These are phyloP conservation scores for Pheucticus melanocephalus DNA, from an alignment of 2,113 vertebrate species.

Conservation along the genomic window DNA sequence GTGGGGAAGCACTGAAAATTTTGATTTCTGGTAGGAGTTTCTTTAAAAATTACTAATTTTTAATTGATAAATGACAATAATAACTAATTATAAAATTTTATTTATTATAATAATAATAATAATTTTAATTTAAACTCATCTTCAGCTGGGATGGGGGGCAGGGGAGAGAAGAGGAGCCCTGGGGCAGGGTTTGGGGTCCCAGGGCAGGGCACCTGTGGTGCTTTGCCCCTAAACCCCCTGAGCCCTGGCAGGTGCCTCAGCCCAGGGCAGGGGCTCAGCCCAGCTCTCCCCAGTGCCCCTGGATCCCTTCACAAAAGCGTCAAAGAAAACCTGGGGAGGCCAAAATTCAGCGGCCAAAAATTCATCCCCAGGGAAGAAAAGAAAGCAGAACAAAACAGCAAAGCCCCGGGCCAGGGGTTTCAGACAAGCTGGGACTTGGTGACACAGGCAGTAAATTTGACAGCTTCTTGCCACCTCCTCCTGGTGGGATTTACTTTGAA, in stretches of 20 bases:
- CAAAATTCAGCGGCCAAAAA: conserved; percentile 22
- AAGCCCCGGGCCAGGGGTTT: background rate
- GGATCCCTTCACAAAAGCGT: background rate
- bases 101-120: no score
- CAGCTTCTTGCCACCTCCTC: conserved; percentile 20
- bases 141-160: background rate
- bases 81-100: no score
- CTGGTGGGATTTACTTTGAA: background rate
- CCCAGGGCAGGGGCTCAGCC: background rate
- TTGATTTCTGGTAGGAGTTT: background rate
- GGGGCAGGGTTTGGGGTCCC: background rate
- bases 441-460: conserved; percentile 6
- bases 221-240: background rate
- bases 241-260: background rate
- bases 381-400: conserved; percentile 28
- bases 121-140: background rate
- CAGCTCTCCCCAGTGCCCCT: background rate
- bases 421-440: background rate
- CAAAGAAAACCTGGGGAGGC: conserved; percentile 25
- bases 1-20: background rate
- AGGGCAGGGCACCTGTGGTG: background rate
- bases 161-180: background rate
- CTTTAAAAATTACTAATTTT: background rate
- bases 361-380: background rate
- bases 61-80: no score